Base-by-base conservation (phyloP, 2,113 vertebrate species). In the Psammodynastes pulverulentus region DNA sequence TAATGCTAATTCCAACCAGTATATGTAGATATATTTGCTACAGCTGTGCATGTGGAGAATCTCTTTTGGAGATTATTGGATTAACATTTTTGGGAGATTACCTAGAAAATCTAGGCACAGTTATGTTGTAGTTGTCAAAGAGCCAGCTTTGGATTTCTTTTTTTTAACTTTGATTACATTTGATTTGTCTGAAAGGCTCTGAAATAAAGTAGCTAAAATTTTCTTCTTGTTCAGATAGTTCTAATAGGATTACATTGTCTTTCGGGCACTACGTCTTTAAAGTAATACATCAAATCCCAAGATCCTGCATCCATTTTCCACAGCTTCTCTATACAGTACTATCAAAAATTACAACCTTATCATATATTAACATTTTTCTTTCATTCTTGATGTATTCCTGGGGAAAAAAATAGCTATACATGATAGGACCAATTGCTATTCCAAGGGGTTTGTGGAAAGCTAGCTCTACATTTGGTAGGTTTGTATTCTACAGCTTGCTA, bases 331-430 rank as follows among this genome's bases (percentile, higher is more conserved):
- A 92, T 91, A 34, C 62, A 67, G 13, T 67, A 92, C 79, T 95
- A 96, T 95, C 92, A 96, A 96, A 94, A 96, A 93, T 72, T 93
- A 94, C 88, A 94, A 91, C 92, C 91, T 91, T 86, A 90, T 95
- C 45, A 93, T 62, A 95, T 85, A 86, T 92, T 94, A 91, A 84
- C 46, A 94, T 96, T 95, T 54, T 88, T 24, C 6, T 94, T 94
- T 94, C 51, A 88, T 91, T 94, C 93, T 94, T 58, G 49, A 23
- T 4, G 0, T 9, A 0, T 86, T 96, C 94, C 92, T 94, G 91
- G 93, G 94, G 91, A 95, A 96, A 96, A 96, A 92, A 95, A 92
- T 90, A 96, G 52, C 92, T 95, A 96, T 95, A 96, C 96, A 96
- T 96, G 95, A 96, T 92, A 84, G 94, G 94, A 95, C 96, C 94